A percentile compares a stretch with the other conserved stretches of the same genome.
These are phyloP conservation scores for Irena cyanogastra DNA, from an alignment of 2,113 vertebrate genomes.

Conservation along the genomic window DNA sequence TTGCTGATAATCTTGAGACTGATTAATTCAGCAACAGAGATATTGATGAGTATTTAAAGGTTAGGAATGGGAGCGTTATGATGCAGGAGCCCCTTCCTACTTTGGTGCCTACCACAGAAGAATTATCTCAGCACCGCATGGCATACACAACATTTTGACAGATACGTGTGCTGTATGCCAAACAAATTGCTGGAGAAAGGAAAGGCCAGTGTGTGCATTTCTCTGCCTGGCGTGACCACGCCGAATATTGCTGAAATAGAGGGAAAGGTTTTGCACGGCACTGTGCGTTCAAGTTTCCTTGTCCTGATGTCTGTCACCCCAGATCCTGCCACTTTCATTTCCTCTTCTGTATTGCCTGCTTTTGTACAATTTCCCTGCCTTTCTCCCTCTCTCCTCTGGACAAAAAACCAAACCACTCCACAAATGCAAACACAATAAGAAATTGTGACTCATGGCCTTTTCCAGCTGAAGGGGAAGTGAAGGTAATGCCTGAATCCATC, in stretches of 20 bases:
- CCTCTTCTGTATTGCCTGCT: not conserved
- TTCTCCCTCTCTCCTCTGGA: not conserved
- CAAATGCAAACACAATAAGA: not conserved
- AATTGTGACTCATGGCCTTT: not conserved
- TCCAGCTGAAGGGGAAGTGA: not conserved
- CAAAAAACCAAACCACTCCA: not conserved
- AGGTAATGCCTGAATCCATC: not conserved
- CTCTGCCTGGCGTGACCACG: not conserved
- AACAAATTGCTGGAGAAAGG: constrained; percentile 38
- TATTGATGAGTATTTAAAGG: constrained; percentile 72
- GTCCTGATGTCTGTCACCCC: not conserved
- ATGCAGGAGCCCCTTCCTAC: constrained; percentile 30
- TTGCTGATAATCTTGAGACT: constrained; percentile 76
- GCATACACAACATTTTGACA: constrained; percentile 31
- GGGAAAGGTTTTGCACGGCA: not conserved
- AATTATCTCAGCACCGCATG: constrained; percentile 26
- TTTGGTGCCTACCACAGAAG: constrained; percentile 35
- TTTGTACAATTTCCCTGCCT: not conserved
- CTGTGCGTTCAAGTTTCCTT: not conserved
- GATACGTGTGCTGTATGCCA: constrained; percentile 52
- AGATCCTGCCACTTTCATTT: not conserved
- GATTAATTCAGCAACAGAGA: constrained; percentile 72
- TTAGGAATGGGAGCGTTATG: constrained; percentile 45
- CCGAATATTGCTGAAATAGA: not conserved
- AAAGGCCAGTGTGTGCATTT: constrained; percentile 46